Conservation (phyloP, 2,888 invertebrate species). For the Dermolepida albohirtum region DNA sequence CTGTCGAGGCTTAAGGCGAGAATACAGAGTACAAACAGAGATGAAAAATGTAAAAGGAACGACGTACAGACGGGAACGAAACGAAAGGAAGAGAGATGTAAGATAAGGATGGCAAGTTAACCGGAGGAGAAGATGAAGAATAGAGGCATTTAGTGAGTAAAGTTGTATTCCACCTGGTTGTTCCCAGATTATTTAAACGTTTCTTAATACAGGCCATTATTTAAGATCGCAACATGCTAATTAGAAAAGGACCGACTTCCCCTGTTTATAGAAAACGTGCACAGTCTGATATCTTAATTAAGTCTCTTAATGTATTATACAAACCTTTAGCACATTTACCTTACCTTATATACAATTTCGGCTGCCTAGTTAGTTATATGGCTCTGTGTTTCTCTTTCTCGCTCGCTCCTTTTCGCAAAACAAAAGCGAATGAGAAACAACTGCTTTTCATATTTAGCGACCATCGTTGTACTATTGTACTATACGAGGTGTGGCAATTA, state of each 20-base stretch:
- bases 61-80: not conserved
- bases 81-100: slow-evolving; percentile 32
- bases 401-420: slow-evolving; percentile 14
- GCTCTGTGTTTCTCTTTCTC: not conserved
- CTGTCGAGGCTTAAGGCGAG: slow-evolving; percentile 53
- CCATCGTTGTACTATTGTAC: too few relatives aligned
- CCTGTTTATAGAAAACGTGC: slow-evolving; percentile 52
- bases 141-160: slow-evolving; percentile 64
- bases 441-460: slow-evolving; percentile 8
- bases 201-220: slow-evolving; percentile 67
- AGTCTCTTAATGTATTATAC: slow-evolving; percentile 48
- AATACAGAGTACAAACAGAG: slow-evolving; percentile 21
- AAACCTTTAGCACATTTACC: slow-evolving; percentile 33
- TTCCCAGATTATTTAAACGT: slow-evolving; percentile 68
- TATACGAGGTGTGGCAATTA: too few relatives aligned
- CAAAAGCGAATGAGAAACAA: not conserved
- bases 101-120: slow-evolving; percentile 29
- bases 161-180: slow-evolving; percentile 65
- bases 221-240: slow-evolving; percentile 65
- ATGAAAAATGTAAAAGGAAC: slow-evolving; percentile 14
- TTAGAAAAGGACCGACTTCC: slow-evolving; percentile 54
- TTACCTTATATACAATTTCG: slow-evolving; percentile 17
- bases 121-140: slow-evolving; percentile 59
- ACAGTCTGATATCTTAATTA: slow-evolving; percentile 57
- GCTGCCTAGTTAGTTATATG: slow-evolving; percentile 1